Evolutionary conservation across 2,888 invertebrate genomes (phyloP), one percentile per base, ranked within the genome.

Genomic region (Drosophila meridiana): DNA sequence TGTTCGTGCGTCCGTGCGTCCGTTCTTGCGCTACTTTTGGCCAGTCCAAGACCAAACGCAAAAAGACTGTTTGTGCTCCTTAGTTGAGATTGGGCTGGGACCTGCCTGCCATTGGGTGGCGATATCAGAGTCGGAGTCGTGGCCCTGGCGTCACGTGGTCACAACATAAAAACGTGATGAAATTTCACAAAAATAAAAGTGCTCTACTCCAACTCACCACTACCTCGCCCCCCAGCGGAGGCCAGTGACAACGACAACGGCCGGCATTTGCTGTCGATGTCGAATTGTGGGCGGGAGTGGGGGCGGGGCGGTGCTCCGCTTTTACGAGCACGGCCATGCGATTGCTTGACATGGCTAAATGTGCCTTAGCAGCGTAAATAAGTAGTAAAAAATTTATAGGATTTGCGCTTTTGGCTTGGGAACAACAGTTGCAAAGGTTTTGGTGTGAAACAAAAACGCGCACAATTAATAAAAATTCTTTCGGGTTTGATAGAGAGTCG

Each of bases 141-240:
- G 80, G 68, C 78, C 78, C 68, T 90, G 92, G 92, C 93, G 93
- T 92, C 93, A 93, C 92, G 92, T 93, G 93, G 92, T 92, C 92
- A 90, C 88, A 92, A 92, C 92, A 93, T 93, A 92, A 93, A 93
- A 92, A 92, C 93, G 92, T 93, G 93, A 92, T 92, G 90, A 92
- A 92, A 92, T 91, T 92, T 84, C 82, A 90, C 87, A 85, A 91
- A 90, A 91, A 90, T 91, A 90, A 91, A 91, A 90, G 66, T 75
- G 67, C 74, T 69, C 76, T 58, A 76, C 70, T 61, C n/a, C 28
- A 56, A 76, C 70, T 61, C n/a, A 20, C 28, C 34, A 34, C 26
- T 32, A 11, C 1, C 14, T n/a, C 28, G 1, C 3, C 42, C 11
- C 36, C 26, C 5, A 11, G 26, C 62, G 38, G 56, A 30, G 57